Conservation (phyloP, 2,113 vertebrate species). For the Girardinichthys multiradiatus region DNA sequence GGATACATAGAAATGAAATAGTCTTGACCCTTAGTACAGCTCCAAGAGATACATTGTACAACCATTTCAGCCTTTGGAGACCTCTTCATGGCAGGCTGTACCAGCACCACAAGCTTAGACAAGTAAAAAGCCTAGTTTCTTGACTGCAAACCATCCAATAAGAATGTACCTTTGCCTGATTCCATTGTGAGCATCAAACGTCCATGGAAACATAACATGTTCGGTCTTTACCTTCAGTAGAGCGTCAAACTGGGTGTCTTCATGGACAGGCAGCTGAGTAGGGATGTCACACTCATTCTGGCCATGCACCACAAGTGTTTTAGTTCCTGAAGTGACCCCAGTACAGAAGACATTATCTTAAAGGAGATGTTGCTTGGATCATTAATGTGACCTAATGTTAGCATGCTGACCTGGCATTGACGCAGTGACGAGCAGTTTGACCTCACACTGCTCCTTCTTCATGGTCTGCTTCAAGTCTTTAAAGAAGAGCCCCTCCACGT, state of each 20-base stretch:
- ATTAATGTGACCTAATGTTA: too few relatives aligned
- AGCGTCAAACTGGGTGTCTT: constrained; percentile 98
- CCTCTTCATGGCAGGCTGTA: too few relatives aligned
- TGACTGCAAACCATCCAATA: too few relatives aligned
- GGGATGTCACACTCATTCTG: constrained; percentile 99
- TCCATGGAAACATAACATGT: not conserved
- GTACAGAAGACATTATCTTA: not conserved
- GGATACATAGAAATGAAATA: too few relatives aligned
- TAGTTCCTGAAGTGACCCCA: constrained; percentile 84
- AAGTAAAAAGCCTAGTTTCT: too few relatives aligned
- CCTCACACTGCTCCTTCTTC: constrained; percentile 99
- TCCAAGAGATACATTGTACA: too few relatives aligned
- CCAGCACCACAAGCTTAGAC: too few relatives aligned
- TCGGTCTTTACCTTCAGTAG: constrained; percentile 87
- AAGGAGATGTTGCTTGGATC: not conserved
- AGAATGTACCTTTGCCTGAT: too few relatives aligned
- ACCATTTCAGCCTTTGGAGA: too few relatives aligned
- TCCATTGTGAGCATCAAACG: too few relatives aligned
- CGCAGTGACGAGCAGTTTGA: constrained; percentile 95
- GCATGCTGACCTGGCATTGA: constrained; percentile 92
- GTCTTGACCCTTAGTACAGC: too few relatives aligned
- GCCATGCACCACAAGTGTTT: constrained; percentile 96
- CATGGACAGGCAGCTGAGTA: constrained; percentile 97
- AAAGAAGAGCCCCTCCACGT: constrained; percentile 97
- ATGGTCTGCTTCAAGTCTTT: constrained; percentile 99